Base-by-base conservation (phyloP, 2,888 invertebrate genomes). In the Limnephilus lunatus region DNA sequence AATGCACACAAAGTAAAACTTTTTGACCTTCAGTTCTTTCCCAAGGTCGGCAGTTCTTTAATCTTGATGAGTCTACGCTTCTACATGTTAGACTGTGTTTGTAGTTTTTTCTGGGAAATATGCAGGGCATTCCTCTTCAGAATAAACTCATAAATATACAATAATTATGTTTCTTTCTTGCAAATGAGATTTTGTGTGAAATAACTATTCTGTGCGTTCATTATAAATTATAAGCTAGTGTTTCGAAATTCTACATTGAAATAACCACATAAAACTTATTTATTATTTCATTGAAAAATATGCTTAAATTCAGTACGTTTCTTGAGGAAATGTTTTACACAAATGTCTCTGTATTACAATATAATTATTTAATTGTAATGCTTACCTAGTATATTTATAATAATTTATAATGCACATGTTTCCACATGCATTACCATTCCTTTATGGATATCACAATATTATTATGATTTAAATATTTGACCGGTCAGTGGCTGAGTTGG, bases 21-120 rank as follows among this genome's bases (percentile, higher is more conserved):
- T 89, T 89, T 32, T 89, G 32, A 81, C 83, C 94, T 94, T 82
- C 44, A 83, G 15, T 82, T 48, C 48, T 25, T 44, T 44, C 48
- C 31, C 83, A 90, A 83, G 82, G 82, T 90, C 83, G 19, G 48
- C 32, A 90, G 83, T 48, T 90, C 31, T 90, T 81, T 83, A 82
- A 81, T 82, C 48, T 90, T 53, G 35, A 25, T 85, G 32, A 85
- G 85, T 85, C 19, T 32, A 83, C 25, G 32, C 32, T 81, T 81
- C 32, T 82, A 82, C 68, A 25, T n/a, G n/a, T 68, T 25, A 25
- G 25, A 68, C 68, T 2, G 25, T 68, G 68, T 68, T 68, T 25
- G 68, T 68, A 68, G 19, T 68, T 68, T 25, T 68, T 68, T 9
- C 4, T 25, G 25, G 25, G 25, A 68, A 68, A n/a, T 25, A 25